Conservation (phyloP, 2,797 vertebrate genomes). For the Chelmon rostratus region DNA sequence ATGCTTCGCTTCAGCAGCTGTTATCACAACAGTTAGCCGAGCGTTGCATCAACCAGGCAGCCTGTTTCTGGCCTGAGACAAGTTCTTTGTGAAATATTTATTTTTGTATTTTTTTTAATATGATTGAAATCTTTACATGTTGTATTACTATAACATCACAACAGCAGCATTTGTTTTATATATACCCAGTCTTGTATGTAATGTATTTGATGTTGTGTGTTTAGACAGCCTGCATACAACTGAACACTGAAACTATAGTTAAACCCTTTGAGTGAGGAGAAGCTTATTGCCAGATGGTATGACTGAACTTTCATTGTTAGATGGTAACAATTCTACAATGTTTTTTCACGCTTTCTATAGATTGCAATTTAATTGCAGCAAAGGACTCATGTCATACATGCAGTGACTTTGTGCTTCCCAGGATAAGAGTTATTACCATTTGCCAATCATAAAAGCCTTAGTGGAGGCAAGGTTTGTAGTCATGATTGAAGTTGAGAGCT, state of each 20-base stretch:
- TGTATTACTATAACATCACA: neutral
- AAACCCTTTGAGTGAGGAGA: too few relatives aligned
- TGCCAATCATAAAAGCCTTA: neutral
- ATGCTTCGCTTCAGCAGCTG: conserved; percentile 62
- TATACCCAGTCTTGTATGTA: neutral
- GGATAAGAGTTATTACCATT: neutral
- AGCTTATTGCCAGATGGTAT: too few relatives aligned
- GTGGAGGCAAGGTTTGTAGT: neutral
- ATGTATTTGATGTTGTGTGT: neutral
- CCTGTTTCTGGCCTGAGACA: neutral
- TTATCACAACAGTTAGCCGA: conserved; percentile 32
- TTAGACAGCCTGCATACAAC: neutral
- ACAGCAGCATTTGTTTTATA: neutral
- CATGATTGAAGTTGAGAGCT: neutral
- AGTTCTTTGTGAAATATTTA: conserved; percentile 27
- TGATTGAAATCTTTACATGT: neutral
- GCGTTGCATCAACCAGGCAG: neutral
- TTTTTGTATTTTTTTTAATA: neutral
- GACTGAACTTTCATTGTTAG: too few relatives aligned
- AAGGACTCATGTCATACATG: too few relatives aligned
- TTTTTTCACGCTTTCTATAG: rapidly evolving
- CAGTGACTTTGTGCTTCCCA: neutral
- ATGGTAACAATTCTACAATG: too few relatives aligned
- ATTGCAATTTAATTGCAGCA: too few relatives aligned
- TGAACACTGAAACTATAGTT: too few relatives aligned